phyloP scores from a whole-genome alignment of 2,797 vertebrate species.

The Anas capensis region DNA sequence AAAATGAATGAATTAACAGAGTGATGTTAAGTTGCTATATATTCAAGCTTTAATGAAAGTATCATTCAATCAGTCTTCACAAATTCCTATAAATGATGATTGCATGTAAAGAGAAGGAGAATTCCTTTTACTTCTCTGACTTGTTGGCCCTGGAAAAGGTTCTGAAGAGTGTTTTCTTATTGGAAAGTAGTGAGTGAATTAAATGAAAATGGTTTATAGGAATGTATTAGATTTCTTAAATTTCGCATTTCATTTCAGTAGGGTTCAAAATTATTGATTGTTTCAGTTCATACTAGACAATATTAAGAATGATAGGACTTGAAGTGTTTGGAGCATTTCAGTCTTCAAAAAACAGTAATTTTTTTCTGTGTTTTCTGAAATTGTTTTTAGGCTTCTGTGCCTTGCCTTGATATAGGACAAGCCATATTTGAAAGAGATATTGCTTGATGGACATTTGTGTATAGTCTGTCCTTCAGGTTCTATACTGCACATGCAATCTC shows the following conservation, averaged over 20 bases:
- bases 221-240: neutral
- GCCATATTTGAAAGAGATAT: neutral
- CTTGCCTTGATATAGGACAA: neutral
- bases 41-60: neutral
- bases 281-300: neutral
- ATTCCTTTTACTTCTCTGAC: neutral
- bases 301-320: neutral
- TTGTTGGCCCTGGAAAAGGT: neutral
- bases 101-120: neutral
- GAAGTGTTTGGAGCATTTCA: neutral
- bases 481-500: neutral
- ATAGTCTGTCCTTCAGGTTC: neutral
- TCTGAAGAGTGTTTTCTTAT: neutral
- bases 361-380: neutral
- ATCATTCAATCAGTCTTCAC: neutral
- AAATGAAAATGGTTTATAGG: neutral
- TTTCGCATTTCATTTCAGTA: neutral
- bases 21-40: neutral
- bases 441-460: neutral
- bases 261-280: neutral
- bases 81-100: neutral
- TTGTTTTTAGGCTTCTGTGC: neutral
- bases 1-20: neutral
- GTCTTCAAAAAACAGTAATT: neutral
- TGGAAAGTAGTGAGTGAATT: neutral